Base-by-base conservation (phyloP, 1,140 invertebrate species). In the Drosophila pseudoobscura region DNA sequence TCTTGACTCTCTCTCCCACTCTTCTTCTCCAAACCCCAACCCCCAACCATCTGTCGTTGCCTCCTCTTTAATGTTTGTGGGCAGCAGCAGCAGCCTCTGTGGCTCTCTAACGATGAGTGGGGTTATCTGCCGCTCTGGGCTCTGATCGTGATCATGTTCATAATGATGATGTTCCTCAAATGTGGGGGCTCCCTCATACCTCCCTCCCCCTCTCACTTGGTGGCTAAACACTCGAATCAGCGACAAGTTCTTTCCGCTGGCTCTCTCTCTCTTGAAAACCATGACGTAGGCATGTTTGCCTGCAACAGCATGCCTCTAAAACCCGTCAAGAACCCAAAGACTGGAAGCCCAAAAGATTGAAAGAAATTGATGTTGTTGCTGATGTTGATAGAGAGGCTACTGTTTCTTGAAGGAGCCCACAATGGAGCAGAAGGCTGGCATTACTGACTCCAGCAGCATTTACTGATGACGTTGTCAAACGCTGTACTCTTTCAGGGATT, bases 311-410 rank as follows among this genome's bases (percentile, higher is more conserved):
- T 8, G 44, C 24, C 50, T 41, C 49, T 24, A 68, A 65, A 65
- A 76, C 60, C 80, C 60, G 80, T 80, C 77, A 69, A 85, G 85
- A 75, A 74, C 60, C 74, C 31, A 55, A 78, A 83, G 68, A 62
- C 63, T 68, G 47, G 73, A 60, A 77, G 63, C 64, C 47, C 24
- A 39, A 39, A 39, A 64, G 54, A 80, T 64, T 61, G 59, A 57
- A 53, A 62, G 53, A 73, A 57, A 53, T 59, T 56, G 56, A 52
- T 74, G 62, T 75, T 65, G 49, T 43, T 31, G 31, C 9, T 31
- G 31, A 31, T 31, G 31, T 26, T 29, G 29, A 17, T 61, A 17
- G 41, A 51, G 31, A 62, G 46, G 52, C 29, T 75, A 64, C 69
- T 70, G 69, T 69, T 82, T 39, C 22, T 22, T 44, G 3, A 44